phyloP scores from a whole-genome alignment of 2,797 vertebrate genomes.

The Enteromius trimaculatus region DNA sequence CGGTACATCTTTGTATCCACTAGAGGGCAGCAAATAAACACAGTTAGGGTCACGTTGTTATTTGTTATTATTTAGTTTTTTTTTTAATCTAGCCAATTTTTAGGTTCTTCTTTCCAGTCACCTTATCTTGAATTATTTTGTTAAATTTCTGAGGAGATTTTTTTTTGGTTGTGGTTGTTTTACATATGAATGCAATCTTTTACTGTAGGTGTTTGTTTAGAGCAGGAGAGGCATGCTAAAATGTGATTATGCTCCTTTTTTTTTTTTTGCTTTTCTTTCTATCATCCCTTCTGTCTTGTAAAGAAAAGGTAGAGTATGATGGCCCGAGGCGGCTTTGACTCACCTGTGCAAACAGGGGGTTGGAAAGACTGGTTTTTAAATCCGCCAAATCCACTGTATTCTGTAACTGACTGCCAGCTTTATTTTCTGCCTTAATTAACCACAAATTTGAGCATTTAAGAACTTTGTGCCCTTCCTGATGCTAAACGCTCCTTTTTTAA shows the following conservation, averaged over 20 bases:
- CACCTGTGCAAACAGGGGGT: slow-evolving; percentile 66
- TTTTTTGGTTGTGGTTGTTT: background rate
- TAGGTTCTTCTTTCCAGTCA: background rate
- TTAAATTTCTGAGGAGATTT: no score
- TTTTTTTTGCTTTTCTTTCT: slow-evolving; percentile 16
- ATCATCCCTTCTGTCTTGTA: slow-evolving; percentile 10
- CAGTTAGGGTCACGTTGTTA: background rate
- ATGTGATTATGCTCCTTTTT: slow-evolving; percentile 4
- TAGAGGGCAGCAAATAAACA: slow-evolving; percentile 47
- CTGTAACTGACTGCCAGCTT: slow-evolving; percentile 30
- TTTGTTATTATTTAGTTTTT: background rate
- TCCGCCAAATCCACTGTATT: slow-evolving; percentile 55
- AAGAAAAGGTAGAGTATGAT: slow-evolving; percentile 30
- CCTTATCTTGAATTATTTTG: background rate
- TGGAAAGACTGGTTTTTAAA: slow-evolving; percentile 66
- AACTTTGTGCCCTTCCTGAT: background rate
- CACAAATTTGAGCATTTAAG: slow-evolving; percentile 13
- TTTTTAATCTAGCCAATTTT: background rate
- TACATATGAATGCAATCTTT: slow-evolving; percentile 7
- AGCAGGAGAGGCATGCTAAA: slow-evolving; percentile 1
- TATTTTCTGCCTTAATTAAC: slow-evolving; percentile 2
- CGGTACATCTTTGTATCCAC: slow-evolving; percentile 12
- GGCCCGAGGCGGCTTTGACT: slow-evolving; percentile 58
- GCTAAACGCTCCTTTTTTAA: slow-evolving; percentile 1
- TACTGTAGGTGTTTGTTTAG: background rate